Percentiles rank a stretch among this genome's conserved stretches.
Evolutionary conservation across 2,797 vertebrate species (phyloP).

Genomic region (Lophotriccus pileatus): DNA sequence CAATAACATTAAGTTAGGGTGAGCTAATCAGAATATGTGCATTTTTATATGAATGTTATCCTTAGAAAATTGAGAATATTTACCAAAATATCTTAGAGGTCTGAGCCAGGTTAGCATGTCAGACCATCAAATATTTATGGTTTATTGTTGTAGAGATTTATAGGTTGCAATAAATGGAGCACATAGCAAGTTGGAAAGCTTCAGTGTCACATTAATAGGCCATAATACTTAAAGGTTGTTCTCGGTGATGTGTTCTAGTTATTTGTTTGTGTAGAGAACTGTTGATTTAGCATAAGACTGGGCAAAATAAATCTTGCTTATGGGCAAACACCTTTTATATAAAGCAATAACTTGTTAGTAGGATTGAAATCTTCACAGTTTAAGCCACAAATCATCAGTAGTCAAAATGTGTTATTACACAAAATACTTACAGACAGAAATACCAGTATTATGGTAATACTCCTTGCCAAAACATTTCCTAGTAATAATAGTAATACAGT

Average conservation of each 20-base stretch:
- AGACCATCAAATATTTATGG: not conserved
- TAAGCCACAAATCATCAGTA: not conserved
- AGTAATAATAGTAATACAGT: not conserved
- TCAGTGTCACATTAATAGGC: not conserved
- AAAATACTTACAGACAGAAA: not conserved
- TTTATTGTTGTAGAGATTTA: not conserved
- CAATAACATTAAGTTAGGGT: not conserved
- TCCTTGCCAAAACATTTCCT: not conserved
- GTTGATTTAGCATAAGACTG: not conserved
- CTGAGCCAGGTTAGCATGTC: not conserved
- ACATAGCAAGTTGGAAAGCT: not conserved
- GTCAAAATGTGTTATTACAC: not conserved
- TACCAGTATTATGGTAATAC: not conserved
- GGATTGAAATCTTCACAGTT: not conserved
- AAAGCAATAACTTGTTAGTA: not conserved
- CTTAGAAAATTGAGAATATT: not conserved
- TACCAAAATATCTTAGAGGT: not conserved
- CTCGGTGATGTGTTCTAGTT: not conserved
- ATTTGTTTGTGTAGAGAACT: not conserved
- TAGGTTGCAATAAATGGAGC: not conserved
- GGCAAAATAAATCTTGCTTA: not conserved
- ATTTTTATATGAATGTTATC: not conserved
- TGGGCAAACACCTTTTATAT: not conserved
- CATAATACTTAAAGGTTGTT: not conserved
- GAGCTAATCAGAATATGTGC: not conserved